A percentile compares a stretch with the other conserved stretches of the same genome.
Evolutionary conservation across 2,888 invertebrate genomes (phyloP).

Genomic region (Temnothorax rugatulus): DNA sequence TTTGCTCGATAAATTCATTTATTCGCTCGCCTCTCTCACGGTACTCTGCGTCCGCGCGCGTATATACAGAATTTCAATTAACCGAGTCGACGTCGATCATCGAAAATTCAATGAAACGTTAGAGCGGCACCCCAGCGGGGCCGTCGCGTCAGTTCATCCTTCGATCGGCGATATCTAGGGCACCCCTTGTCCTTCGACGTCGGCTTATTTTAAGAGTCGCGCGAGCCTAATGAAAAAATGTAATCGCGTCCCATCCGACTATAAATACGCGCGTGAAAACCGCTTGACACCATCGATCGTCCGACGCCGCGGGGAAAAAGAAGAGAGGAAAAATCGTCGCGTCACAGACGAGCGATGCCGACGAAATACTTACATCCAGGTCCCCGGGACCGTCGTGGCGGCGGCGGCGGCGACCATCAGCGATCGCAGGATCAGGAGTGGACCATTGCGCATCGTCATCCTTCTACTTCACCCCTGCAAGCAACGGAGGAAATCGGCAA

Average conservation of each 20-base stretch:
- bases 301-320: neutral
- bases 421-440: conserved; percentile 69
- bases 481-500: conserved; percentile 2
- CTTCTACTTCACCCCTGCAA: conserved; percentile 51
- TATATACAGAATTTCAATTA: conserved; percentile 10
- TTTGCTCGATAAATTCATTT: neutral
- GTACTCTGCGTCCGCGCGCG: neutral
- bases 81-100: conserved; percentile 3
- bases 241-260: conserved; percentile 37
- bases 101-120: conserved; percentile 33
- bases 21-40: neutral
- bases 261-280: conserved; percentile 41
- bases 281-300: conserved; percentile 12
- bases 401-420: conserved; percentile 63
- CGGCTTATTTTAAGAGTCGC: conserved; percentile 47
- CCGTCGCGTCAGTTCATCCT: conserved; percentile 7
- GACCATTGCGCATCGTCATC: conserved; percentile 70
- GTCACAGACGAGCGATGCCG: neutral
- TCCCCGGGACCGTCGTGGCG: conserved; percentile 71
- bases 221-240: conserved; percentile 51
- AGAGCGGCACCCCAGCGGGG: neutral
- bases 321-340: neutral
- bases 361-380: conserved; percentile 77
- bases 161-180: conserved; percentile 48
- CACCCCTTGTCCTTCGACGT: conserved; percentile 44